A percentile compares a stretch with the other conserved stretches of the same genome.
phyloP scores from a whole-genome alignment of 2,797 vertebrate species.

The Pelochelys cantorii region DNA sequence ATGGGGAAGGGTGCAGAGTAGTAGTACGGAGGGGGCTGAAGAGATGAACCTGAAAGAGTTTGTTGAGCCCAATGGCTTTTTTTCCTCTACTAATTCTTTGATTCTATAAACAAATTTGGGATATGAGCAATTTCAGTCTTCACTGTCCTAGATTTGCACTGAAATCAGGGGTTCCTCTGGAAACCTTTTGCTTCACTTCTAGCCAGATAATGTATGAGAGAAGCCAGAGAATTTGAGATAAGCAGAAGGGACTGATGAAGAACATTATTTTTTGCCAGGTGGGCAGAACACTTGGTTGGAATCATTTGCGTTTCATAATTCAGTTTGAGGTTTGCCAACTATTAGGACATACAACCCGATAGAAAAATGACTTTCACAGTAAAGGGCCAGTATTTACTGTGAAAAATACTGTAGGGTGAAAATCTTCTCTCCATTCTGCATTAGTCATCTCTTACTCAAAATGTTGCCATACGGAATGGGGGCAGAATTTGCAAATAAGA shows the following conservation, averaged over 20 bases:
- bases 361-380: background rate
- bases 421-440: background rate
- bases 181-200: rapidly evolving
- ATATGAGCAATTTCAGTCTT: background rate
- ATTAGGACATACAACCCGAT: background rate
- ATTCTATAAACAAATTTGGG: slow-evolving; percentile 34
- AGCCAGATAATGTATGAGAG: background rate
- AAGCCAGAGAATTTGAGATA: background rate
- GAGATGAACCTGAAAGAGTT: slow-evolving; percentile 24
- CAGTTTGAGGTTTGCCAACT: background rate
- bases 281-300: background rate
- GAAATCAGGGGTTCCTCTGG: rapidly evolving
- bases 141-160: background rate
- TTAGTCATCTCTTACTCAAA: background rate
- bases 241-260: background rate
- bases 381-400: background rate
- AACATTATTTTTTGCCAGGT: background rate
- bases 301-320: background rate
- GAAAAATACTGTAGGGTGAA: background rate
- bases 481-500: background rate
- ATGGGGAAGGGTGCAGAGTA: background rate
- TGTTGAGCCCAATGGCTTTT: slow-evolving; percentile 49
- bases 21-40: background rate
- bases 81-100: background rate
- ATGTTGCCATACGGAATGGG: background rate